Evolutionary conservation across 2,797 vertebrate genomes (phyloP), one percentile per base, ranked within the genome.

Genomic region (Neostethus bicornis): DNA sequence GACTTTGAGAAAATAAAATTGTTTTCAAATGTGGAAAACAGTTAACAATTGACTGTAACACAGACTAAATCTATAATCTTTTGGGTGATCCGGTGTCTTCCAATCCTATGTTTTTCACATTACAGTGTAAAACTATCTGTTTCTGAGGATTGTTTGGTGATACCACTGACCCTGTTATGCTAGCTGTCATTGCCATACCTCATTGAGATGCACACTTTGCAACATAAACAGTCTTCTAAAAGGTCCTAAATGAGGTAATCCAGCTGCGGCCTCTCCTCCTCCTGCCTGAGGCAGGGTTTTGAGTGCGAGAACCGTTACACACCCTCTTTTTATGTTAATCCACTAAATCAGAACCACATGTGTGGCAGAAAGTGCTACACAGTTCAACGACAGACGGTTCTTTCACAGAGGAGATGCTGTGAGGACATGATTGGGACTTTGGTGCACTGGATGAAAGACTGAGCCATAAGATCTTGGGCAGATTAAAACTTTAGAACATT

Each of bases 241-340:
- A 83, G 83, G 85, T 85, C 79, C 81, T 85, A 89, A 91, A 90
- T 88, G 80, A 87, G 83, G 85, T 90, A 85, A 91, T 91, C 88
- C 88, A 80, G 76, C 77, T 52, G 59, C 42, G 55, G 73, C 74
- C 83, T 85, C 81, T 80, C 76, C 75, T 84, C 73, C 79, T 83
- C 66, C 69, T 45, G 81, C 86, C 85, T 54, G 67, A 61, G 87
- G 87, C 83, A 64, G 56, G 69, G 58, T 81, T 87, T 79, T 87
- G 79, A 89, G 89, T 87, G 79, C 61, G 41, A 86, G 78, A 91
- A 89, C 83, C 87, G 87, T 85, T 79, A 76, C 82, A 87, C 90
- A 83, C 89, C 84, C 81, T 90, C 85, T 91, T 92, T n/a, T 89
- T 92, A 92, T 92, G 91, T 89, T 90, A 92, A 92, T 92, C 86